phyloP scores from a whole-genome alignment of 2,888 invertebrate genomes.

The Drosophila atripex region DNA sequence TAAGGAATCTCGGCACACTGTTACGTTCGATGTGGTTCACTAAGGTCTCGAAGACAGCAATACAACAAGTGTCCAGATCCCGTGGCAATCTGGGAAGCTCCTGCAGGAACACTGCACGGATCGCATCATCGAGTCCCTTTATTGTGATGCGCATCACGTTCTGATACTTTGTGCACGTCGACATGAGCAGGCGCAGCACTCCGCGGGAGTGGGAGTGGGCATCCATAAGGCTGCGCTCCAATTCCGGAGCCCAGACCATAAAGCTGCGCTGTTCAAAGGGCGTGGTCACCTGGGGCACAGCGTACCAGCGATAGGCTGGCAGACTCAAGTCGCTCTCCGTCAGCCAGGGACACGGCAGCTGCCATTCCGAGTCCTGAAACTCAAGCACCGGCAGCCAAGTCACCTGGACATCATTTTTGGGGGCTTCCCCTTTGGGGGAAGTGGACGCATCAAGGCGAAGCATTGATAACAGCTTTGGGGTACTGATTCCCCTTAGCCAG shows the following conservation, averaged over 20 bases:
- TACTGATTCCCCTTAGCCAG: not conserved
- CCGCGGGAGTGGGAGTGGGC: not conserved
- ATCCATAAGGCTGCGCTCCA: not conserved
- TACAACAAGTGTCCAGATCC: not conserved
- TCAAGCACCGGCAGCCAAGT: not conserved
- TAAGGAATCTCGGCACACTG: not conserved
- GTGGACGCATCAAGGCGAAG: not conserved
- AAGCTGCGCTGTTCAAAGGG: not conserved
- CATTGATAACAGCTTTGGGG: not conserved
- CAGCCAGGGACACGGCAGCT: not conserved
- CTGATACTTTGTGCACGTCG: not conserved
- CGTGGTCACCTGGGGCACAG: not conserved
- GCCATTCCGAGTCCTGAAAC: not conserved
- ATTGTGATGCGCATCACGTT: not conserved
- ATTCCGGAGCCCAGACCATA: not conserved
- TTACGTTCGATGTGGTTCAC: not conserved
- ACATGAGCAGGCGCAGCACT: not conserved
- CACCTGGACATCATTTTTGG: not conserved
- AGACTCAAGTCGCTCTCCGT: not conserved
- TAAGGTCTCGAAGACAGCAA: not conserved
- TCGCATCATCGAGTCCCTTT: not conserved
- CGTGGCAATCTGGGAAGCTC: not conserved
- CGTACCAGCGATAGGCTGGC: not conserved
- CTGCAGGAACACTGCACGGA: not conserved
- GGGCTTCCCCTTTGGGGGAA: not conserved